These are phyloP conservation scores for Macroglossus sobrinus DNA, from an alignment of 2,113 vertebrate genomes.

Conservation along the genomic window DNA sequence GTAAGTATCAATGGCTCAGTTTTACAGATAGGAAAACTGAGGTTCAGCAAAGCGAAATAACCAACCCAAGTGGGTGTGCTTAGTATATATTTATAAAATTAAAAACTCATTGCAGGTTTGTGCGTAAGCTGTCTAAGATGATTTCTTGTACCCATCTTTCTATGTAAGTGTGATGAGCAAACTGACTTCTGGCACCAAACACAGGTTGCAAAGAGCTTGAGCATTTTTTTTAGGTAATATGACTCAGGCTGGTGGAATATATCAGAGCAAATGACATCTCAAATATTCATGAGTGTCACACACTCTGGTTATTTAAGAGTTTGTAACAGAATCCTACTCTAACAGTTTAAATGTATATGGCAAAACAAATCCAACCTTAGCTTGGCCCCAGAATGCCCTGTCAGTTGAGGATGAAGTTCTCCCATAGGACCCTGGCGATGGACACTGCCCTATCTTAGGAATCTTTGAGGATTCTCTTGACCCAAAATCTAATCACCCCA, in stretches of 20 bases:
- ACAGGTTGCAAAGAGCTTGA: not conserved
- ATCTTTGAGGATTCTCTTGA: not conserved
- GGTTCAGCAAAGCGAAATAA: conserved; percentile 1
- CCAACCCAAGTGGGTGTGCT: not conserved
- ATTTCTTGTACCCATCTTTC: not conserved
- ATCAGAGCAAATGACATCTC: conserved; percentile 58
- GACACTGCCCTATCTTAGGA: not conserved
- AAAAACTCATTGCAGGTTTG: not conserved
- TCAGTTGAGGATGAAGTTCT: not conserved
- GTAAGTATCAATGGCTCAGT: not conserved
- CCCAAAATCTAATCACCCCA: not conserved
- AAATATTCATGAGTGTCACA: not conserved
- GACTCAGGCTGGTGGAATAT: conserved; percentile 28
- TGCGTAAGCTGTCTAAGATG: not conserved
- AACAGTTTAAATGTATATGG: not conserved
- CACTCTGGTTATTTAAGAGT: conserved; percentile 31
- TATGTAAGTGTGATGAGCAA: not conserved
- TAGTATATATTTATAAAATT: not conserved
- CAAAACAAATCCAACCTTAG: conserved; percentile 42
- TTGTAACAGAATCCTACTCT: conserved; percentile 13
- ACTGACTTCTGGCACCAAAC: not conserved
- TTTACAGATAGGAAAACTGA: not conserved
- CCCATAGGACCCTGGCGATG: not conserved
- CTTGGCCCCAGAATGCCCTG: not conserved
- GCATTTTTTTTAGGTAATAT: conserved; percentile 17